Evolutionary conservation across 2,113 vertebrate species (phyloP), one percentile per base, ranked within the genome.

Genomic region (Reinhardtius hippoglossoides): DNA sequence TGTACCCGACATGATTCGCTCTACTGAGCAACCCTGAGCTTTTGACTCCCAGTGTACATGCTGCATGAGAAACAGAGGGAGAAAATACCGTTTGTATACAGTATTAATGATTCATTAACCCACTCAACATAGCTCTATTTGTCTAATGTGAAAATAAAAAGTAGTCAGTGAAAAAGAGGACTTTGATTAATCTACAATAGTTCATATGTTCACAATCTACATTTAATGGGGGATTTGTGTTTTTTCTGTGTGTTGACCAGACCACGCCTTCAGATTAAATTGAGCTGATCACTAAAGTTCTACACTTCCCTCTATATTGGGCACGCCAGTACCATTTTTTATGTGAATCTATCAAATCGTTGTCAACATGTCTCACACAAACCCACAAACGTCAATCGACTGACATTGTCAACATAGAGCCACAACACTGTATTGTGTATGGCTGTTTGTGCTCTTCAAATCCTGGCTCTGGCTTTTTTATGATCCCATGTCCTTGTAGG

Each of bases 401-500:
- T 42, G 50, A 24, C n/a, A n/a, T 1, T 15, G 52, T 21, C 20
- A 21, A 54, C 3, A 54, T 5, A 42, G 40, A 42, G 40, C 40
- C 77, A 23, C 50, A 63, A 9, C 77, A 23, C 50, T 67, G 12
- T 9, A 15, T 16, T 55, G 61, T 10, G 9, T 42, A 20, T 20
- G 27, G 56, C 73, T 44, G 13, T 67, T 60, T 8, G 7, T 31
- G 44, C 58, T 65, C 68, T 63, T 60, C 31, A 74, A 67, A 80
- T 73, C 63, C 42, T 59, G 1, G 35, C 67, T 69, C 67, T 35
- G 26, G 72, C 71, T 71, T 70, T 71, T 50, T 50, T 16, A 50
- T 76, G 76, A 63, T 71, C 16, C 42, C 55, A 8, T 9, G 75
- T 81, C 64, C 26, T 89, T 79, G 64, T 80, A 40, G 26, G 50